Evolutionary conservation across 2,797 vertebrate genomes (phyloP), one percentile per base, ranked within the genome.

Genomic region (Sebastes reedi): DNA sequence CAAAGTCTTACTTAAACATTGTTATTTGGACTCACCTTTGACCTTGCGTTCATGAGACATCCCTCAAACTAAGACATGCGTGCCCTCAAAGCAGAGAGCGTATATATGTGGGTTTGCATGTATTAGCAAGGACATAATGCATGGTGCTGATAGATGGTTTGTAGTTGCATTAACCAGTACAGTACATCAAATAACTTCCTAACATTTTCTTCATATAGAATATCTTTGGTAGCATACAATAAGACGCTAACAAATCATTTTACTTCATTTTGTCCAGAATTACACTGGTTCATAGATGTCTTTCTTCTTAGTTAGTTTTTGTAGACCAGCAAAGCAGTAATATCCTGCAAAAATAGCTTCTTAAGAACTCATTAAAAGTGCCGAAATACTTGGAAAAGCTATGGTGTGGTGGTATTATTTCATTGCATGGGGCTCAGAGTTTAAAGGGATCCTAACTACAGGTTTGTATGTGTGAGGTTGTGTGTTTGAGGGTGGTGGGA

Each of bases 1-100:
- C 97, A 99, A 97, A 98, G 97, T 94, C 92, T 85, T 87, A 93
- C 95, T 96, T 94, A 92, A 96, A 96, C 91, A 92, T 96, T 97
- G 96, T 95, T 96, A 95, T 97, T 96, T 94, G 87, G 88, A 91
- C 81, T 92, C 89, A 95, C 96, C 96, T 96, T 95, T 95, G 95
- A 94, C 94, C 95, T 93, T 89, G 91, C 60, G 87, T 84, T 93
- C 90, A 93, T 93, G 94, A 92, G 93, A 94, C 88, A 71, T 91
- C 85, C 91, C 91, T 95, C 86, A 81, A 73, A 85, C 65, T 42
- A 71, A 89, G 79, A 83, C 64, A 78, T 65, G 36, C 67, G 69
- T 73, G 87, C 83, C 88, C 88, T 94, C 25, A 72, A 59, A 82
- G 73, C 76, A 83, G 83, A 91, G 88, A 88, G 67, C 25, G 58